Conservation (phyloP, 2,113 vertebrate genomes). For the Oreochromis aureus region DNA sequence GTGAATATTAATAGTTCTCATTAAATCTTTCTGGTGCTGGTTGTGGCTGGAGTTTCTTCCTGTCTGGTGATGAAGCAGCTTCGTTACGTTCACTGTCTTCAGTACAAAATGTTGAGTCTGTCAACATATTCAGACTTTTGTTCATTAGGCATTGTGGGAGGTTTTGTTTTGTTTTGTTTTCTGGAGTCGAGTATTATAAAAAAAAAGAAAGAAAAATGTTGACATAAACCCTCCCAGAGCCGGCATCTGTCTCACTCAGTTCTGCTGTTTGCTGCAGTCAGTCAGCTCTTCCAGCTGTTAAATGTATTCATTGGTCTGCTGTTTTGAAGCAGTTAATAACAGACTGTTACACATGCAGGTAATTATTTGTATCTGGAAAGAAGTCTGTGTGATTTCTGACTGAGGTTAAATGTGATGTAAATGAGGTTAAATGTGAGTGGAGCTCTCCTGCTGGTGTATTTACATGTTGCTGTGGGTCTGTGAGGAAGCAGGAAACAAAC, state of each 20-base stretch:
- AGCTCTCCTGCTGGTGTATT: neutral
- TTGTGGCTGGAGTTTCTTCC: neutral
- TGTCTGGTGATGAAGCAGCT: neutral
- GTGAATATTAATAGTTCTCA: neutral
- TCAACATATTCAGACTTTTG: neutral
- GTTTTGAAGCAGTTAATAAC: neutral
- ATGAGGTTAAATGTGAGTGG: neutral
- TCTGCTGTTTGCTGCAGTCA: neutral
- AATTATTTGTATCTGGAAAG: neutral
- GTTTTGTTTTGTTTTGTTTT: no score
- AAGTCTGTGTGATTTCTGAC: neutral
- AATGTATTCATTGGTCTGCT: neutral
- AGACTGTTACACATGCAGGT: neutral
- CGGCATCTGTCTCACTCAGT: neutral
- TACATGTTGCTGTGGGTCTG: neutral
- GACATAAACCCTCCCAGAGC: neutral
- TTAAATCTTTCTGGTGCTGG: neutral
- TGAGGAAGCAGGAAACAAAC: neutral
- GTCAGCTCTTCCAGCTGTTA: neutral
- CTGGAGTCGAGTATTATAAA: neutral
- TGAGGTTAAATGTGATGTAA: no score
- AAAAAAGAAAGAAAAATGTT: neutral
- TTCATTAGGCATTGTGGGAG: neutral
- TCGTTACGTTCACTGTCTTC: neutral
- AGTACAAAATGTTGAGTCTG: neutral